phyloP scores from a whole-genome alignment of 2,113 vertebrate genomes.

The Tragulus kanchil region DNA sequence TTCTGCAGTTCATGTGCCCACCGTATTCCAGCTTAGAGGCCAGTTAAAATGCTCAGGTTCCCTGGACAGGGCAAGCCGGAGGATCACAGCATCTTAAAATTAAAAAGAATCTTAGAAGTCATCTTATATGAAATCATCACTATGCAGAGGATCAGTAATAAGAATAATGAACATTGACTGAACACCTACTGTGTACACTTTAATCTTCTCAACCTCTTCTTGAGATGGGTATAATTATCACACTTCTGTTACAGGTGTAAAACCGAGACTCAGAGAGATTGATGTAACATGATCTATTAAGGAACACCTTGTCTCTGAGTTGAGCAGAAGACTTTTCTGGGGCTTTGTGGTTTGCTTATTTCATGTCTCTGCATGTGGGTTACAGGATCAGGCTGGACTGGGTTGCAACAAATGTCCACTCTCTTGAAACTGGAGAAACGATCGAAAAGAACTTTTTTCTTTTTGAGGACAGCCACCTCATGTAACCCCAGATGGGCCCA shows the following conservation, averaged over 20 bases:
- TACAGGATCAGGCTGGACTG: neutral
- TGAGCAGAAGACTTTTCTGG: neutral
- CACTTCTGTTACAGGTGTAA: neutral
- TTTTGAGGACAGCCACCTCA: conserved; percentile 24
- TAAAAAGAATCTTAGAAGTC: neutral
- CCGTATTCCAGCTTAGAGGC: neutral
- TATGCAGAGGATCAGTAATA: neutral
- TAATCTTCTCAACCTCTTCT: neutral
- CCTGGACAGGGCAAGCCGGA: neutral
- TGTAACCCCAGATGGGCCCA: neutral
- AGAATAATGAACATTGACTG: neutral
- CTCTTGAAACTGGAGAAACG: neutral
- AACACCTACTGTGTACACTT: neutral
- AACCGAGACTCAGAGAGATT: neutral
- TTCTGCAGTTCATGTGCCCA: accelerated
- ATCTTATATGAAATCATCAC: neutral
- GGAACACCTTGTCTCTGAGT: neutral
- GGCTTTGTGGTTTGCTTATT: conserved; percentile 27
- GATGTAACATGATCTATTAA: too few species aligned
- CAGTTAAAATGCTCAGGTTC: neutral
- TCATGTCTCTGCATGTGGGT: conserved; percentile 1
- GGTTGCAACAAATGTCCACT: neutral
- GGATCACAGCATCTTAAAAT: neutral
- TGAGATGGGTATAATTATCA: neutral
- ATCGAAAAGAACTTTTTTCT: neutral